phyloP scores from a whole-genome alignment of 2,113 vertebrate species.

The Megaceryle maxima region DNA sequence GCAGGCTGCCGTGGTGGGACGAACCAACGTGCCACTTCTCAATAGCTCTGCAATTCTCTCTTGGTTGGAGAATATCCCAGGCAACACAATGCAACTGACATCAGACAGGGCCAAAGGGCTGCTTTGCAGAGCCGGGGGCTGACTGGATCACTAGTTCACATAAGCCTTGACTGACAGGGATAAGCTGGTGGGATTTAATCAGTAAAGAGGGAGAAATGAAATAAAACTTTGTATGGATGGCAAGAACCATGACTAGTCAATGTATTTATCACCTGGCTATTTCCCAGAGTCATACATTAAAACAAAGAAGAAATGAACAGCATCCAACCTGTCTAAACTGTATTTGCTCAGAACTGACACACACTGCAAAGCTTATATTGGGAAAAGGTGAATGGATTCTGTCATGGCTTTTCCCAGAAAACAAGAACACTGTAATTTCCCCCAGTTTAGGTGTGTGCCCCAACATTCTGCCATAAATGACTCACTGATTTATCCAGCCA shows the following conservation, averaged over 20 bases:
- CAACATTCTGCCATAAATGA: background rate
- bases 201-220: slow-evolving; percentile 51
- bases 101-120: slow-evolving; percentile 53
- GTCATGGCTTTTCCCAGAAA: background rate
- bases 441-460: background rate
- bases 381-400: slow-evolving; percentile 35
- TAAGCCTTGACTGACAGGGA: slow-evolving; percentile 50
- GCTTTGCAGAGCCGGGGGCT: slow-evolving; percentile 59
- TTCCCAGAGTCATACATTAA: slow-evolving; percentile 41
- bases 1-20: slow-evolving; percentile 36
- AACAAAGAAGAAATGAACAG: slow-evolving; percentile 68
- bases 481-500: background rate
- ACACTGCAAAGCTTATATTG: slow-evolving; percentile 35
- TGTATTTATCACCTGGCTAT: slow-evolving; percentile 60
- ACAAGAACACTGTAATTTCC: background rate
- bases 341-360: slow-evolving; percentile 51
- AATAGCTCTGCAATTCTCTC: slow-evolving; percentile 48
- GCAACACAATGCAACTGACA: slow-evolving; percentile 28
- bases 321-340: slow-evolving; percentile 39
- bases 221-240: slow-evolving; percentile 53
- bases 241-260: slow-evolving; percentile 60
- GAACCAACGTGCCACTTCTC: background rate
- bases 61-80: slow-evolving; percentile 52
- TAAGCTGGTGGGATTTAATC: slow-evolving; percentile 66
- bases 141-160: slow-evolving; percentile 55